Evolutionary conservation across 2,888 invertebrate genomes (phyloP).

Genomic region (Cerastoderma edule): DNA sequence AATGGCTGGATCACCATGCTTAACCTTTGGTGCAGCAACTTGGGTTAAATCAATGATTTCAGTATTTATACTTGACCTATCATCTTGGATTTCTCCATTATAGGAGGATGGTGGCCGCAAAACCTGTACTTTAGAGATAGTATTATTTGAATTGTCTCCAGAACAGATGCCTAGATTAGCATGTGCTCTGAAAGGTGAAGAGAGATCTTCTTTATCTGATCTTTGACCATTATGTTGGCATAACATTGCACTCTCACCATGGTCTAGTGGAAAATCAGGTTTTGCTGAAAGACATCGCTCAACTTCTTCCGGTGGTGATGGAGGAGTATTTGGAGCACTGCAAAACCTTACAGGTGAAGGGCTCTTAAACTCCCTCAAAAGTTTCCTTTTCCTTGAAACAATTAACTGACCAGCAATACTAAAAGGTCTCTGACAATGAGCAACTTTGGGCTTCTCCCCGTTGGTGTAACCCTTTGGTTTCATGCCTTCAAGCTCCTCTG

Average conservation of each 20-base stretch:
- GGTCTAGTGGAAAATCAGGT: neutral
- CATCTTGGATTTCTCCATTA: neutral
- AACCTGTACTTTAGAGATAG: neutral
- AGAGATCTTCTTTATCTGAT: neutral
- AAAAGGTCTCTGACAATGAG: conserved; percentile 67
- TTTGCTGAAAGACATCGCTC: conserved; percentile 5
- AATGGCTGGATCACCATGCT: neutral
- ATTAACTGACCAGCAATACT: conserved; percentile 66
- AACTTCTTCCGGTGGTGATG: neutral
- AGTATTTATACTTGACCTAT: neutral
- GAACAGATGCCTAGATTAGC: neutral
- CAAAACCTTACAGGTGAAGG: conserved; percentile 7
- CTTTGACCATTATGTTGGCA: conserved; percentile 29
- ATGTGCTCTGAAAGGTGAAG: conserved; percentile 20
- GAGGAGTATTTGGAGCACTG: conserved; percentile 10
- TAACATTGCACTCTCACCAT: neutral
- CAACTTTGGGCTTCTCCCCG: conserved; percentile 33
- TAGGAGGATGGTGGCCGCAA: neutral
- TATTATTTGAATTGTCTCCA: neutral
- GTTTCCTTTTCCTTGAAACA: conserved; percentile 33
- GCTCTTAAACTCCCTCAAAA: neutral
- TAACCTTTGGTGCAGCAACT: conserved; percentile 8
- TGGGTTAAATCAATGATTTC: conserved; percentile 40
- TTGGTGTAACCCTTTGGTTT: neutral
- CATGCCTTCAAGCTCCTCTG: conserved; percentile 1